These are phyloP conservation scores for Ceratoteleas bidentatus DNA, from an alignment of 1,140 invertebrate species.

Conservation along the genomic window DNA sequence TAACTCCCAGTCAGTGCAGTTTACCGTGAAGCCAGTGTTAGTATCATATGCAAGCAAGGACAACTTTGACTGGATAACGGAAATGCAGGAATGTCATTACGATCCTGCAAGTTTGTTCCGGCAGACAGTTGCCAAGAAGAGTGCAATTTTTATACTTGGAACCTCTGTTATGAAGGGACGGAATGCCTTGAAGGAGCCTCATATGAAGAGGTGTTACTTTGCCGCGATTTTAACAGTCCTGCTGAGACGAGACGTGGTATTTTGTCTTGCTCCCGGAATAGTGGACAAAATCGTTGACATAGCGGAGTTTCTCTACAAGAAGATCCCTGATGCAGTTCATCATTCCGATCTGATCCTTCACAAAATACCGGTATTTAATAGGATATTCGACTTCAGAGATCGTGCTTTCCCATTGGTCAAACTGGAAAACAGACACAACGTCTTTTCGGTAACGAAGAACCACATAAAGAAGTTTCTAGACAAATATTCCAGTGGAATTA, in stretches of 20 bases:
- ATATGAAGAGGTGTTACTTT: constrained; percentile 76
- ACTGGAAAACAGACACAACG: constrained; percentile 41
- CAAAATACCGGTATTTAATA: constrained; percentile 73
- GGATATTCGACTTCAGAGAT: constrained; percentile 76
- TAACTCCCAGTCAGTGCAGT: constrained; percentile 40
- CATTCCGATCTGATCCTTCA: constrained; percentile 74
- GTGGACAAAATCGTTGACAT: constrained; percentile 75
- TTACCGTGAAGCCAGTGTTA: constrained; percentile 72
- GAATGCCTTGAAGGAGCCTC: constrained; percentile 71
- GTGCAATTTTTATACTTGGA: constrained; percentile 72
- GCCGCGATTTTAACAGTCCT: constrained; percentile 72
- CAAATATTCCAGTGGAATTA: constrained; percentile 69
- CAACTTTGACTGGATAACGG: constrained; percentile 27
- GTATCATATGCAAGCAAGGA: constrained; percentile 73
- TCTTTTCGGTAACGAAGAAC: constrained; percentile 46
- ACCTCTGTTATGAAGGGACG: constrained; percentile 67
- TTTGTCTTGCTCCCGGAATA: constrained; percentile 71
- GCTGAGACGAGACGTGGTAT: constrained; percentile 76
- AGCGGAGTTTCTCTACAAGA: constrained; percentile 70
- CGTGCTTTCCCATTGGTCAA: constrained; percentile 62
- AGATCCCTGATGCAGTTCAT: constrained; percentile 68
- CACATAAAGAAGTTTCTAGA: constrained; percentile 71
- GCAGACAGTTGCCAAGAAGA: constrained; percentile 36
- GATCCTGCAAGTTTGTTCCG: constrained; percentile 70
- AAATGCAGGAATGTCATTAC: constrained; percentile 44